Evolutionary conservation across 2,888 invertebrate genomes (phyloP).

Genomic region (Erebia epiphron): DNA sequence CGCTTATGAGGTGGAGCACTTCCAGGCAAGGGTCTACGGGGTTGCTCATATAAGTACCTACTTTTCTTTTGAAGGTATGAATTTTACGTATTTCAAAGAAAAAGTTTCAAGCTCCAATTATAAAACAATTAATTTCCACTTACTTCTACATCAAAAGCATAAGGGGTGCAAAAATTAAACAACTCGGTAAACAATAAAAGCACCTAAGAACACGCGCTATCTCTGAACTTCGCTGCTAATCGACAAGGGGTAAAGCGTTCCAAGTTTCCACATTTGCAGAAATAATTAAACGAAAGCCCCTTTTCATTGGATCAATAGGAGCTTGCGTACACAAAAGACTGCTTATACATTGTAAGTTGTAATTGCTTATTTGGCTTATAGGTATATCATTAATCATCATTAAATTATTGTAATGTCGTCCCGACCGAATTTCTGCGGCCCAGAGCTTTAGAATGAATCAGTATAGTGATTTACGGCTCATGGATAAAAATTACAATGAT

Average conservation of each 20-base stretch:
- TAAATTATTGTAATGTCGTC: too few species aligned
- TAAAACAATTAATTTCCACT: conserved; percentile 8
- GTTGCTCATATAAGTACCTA: too few species aligned
- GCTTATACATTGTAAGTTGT: background rate
- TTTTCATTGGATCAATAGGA: conserved; percentile 36
- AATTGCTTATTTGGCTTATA: too few species aligned
- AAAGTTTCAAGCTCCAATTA: background rate
- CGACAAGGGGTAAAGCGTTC: conserved; percentile 62
- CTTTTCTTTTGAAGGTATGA: too few species aligned
- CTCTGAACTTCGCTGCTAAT: conserved; percentile 57
- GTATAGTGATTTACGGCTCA: too few species aligned
- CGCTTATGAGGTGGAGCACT: too few species aligned
- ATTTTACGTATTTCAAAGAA: too few species aligned
- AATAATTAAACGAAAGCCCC: conserved; percentile 68
- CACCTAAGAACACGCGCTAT: conserved; percentile 38
- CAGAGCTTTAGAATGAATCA: too few species aligned
- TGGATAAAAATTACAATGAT: too few species aligned
- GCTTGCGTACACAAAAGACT: conserved; percentile 17
- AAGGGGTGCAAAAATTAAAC: conserved; percentile 34
- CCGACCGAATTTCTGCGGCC: too few species aligned
- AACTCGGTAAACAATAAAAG: conserved; percentile 37
- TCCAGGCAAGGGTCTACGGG: too few species aligned
- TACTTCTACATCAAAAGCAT: conserved; percentile 23
- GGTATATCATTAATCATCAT: too few species aligned
- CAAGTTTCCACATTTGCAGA: conserved; percentile 77